Evolutionary conservation across 2,797 vertebrate genomes (phyloP), one percentile per base, ranked within the genome.

Genomic region (Cynodonichthys magdalenae): DNA sequence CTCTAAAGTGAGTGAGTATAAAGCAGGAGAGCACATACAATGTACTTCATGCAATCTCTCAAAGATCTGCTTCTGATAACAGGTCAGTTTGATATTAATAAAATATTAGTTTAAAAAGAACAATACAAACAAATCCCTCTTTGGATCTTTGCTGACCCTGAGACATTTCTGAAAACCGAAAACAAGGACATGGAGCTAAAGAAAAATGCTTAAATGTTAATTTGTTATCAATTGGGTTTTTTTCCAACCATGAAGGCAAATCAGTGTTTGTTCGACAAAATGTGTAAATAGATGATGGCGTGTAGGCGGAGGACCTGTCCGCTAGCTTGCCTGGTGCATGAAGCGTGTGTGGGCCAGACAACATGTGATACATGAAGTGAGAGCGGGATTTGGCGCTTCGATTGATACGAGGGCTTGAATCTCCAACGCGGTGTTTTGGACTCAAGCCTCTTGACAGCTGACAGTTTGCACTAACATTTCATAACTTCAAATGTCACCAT

Each of bases 321-420:
- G 53, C 71, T 52, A 61, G 68, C 67, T 74, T 62, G 75, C 73
- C 78, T 73, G 75, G 46, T 71, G 75, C 78, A 24, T 24, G 24
- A 69, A 80, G 82, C 64, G 47, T 76, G 87, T 88, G 86, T 90
- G 83, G 87, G 82, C 87, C 84, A 80, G 74, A 80, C 84, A 79
- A 75, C 80, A 86, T 87, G 82, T 85, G 81, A 82, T 56, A 65
- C 78, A 74, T 74, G 84, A 80, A 87, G 79, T 75, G 75, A 82
- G 85, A 86, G 71, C 44, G 20, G 56, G 62, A 78, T 79, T 82
- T 83, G 84, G 77, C 78, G 60, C 31, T 52, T 42, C 53, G 14
- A 64, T 69, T 52, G 74, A 79, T 72, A 66, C 9, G 65, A 86
- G 74, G 75, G 59, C 78, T 77, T 70, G 59, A 67, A 74, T 75